Conservation (phyloP, 2,888 invertebrate species). For the Epistrophe eligans region DNA sequence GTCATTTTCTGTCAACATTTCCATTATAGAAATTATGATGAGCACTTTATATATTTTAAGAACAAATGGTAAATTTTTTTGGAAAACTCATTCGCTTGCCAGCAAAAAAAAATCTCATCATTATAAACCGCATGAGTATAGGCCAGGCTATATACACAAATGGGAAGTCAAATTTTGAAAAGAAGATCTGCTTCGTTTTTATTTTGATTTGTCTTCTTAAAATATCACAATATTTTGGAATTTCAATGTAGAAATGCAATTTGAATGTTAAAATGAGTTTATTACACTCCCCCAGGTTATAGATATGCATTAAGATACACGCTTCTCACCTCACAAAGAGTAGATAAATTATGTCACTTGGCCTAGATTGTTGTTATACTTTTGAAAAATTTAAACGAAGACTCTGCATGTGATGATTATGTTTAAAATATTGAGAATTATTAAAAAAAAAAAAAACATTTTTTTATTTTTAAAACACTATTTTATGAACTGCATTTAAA, state of each 20-base stretch:
- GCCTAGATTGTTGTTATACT: conserved; percentile 11
- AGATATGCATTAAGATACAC: not conserved
- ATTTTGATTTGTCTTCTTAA: conserved; percentile 18
- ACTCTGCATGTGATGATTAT: not conserved
- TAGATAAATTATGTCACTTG: conserved; percentile 14
- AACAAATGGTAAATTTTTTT: conserved; percentile 5
- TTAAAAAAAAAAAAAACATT: not conserved
- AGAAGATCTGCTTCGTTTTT: not conserved
- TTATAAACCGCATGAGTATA: not conserved
- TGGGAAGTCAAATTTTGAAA: conserved; percentile 24
- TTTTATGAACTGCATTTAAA: not conserved
- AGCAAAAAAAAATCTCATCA: not conserved
- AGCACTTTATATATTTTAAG: conserved; percentile 36
- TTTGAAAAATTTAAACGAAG: not conserved
- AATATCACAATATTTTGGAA: conserved; percentile 6
- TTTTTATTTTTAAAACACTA: not conserved
- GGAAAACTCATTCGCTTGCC: conserved; percentile 23
- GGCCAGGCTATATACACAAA: not conserved
- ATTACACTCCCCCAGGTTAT: not conserved
- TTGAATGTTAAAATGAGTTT: not conserved
- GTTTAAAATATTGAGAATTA: not conserved
- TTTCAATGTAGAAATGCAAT: conserved; percentile 1
- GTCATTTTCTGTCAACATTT: conserved; percentile 43
- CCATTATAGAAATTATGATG: conserved; percentile 23
- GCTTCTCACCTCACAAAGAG: not conserved